phyloP scores from a whole-genome alignment of 2,888 invertebrate genomes.

The Opisthograptis luteolata region DNA sequence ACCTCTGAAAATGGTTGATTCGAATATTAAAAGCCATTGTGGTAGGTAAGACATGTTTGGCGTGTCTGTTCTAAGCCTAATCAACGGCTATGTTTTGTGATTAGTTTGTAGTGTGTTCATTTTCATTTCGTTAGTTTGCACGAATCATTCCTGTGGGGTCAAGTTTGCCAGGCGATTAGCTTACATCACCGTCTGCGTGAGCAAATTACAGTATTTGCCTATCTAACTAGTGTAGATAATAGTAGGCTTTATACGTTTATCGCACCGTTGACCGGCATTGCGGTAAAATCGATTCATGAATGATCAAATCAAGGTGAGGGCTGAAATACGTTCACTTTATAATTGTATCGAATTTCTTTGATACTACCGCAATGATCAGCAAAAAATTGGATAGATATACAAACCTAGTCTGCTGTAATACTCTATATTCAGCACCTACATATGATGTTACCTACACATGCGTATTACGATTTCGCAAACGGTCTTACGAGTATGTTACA shows the following conservation, averaged over 20 bases:
- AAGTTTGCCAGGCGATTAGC: constrained; percentile 37
- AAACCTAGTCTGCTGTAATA: too few relatives aligned
- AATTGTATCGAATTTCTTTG: constrained; percentile 4
- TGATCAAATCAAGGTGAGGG: constrained; percentile 32
- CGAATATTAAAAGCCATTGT: constrained; percentile 23
- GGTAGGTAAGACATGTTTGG: constrained; percentile 27
- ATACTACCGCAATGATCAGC: constrained; percentile 2
- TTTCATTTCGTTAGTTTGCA: constrained; percentile 84
- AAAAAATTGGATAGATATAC: too few relatives aligned
- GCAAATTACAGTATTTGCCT: neutral
- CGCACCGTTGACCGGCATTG: constrained; percentile 20
- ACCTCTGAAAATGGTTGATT: constrained; percentile 26
- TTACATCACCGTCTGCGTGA: constrained; percentile 10
- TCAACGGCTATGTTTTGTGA: constrained; percentile 53
- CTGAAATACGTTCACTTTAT: constrained; percentile 19
- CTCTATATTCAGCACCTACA: neutral
- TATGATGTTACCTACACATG: constrained; percentile 12
- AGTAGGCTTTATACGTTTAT: constrained; percentile 29
- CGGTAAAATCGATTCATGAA: constrained; percentile 27
- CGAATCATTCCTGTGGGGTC: constrained; percentile 85
- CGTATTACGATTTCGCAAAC: constrained; percentile 1
- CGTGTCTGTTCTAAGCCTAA: constrained; percentile 30
- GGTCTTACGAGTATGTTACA: constrained; percentile 15
- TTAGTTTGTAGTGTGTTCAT: constrained; percentile 57
- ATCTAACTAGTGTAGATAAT: constrained; percentile 20